Percentiles rank a stretch among this genome's conserved stretches.
phyloP scores from a whole-genome alignment of 2,888 invertebrate genomes.

The Meta bourneti region DNA sequence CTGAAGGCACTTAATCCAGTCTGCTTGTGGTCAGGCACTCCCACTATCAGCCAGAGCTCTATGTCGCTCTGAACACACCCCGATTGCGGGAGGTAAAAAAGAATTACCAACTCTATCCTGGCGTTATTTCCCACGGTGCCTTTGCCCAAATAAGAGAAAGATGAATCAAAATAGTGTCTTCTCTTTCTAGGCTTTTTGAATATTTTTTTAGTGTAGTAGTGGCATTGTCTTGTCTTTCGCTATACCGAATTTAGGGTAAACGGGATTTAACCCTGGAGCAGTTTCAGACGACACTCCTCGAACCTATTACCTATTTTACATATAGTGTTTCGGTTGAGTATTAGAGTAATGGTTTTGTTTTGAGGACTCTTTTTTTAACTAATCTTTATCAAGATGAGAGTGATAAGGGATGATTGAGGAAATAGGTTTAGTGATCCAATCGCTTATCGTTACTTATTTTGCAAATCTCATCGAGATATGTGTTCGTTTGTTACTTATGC shows the following conservation, averaged over 20 bases:
- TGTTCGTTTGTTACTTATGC: too few species aligned
- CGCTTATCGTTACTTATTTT: too few species aligned
- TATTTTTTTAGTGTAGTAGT: not conserved
- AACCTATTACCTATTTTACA: not conserved
- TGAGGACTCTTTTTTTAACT: not conserved
- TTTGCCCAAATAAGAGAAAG: not conserved
- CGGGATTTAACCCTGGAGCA: not conserved
- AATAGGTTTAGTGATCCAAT: too few species aligned
- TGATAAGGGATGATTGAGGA: not conserved
- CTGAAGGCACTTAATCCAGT: conserved; percentile 35
- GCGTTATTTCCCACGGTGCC: conserved; percentile 24
- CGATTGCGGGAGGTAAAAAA: not conserved
- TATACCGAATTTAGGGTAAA: not conserved
- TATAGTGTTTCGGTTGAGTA: not conserved
- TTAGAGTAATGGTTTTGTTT: not conserved
- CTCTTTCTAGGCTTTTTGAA: not conserved
- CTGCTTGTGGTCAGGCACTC: conserved; percentile 47
- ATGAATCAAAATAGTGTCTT: conserved; percentile 7
- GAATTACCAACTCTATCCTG: not conserved
- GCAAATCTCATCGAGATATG: too few species aligned
- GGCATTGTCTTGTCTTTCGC: not conserved
- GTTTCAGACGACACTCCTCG: not conserved
- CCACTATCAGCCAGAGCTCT: conserved; percentile 8
- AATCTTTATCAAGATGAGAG: not conserved
- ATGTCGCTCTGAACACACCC: conserved; percentile 12